Conservation (phyloP, 2,888 invertebrate species). For the Drepana falcataria region DNA sequence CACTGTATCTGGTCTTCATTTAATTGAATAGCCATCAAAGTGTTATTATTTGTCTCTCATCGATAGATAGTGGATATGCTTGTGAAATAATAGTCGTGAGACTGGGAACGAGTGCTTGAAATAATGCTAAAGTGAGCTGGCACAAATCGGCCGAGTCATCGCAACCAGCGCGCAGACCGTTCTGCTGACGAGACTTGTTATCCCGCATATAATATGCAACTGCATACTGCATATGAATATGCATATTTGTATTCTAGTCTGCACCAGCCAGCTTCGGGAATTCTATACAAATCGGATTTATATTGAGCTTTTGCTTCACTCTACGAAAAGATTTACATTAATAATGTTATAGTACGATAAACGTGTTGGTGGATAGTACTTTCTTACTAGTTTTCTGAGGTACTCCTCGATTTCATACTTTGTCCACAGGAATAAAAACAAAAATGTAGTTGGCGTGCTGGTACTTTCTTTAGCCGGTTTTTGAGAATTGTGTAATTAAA, state of each 20-base stretch:
- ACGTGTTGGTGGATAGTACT: too few species aligned
- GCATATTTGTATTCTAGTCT: conserved; percentile 60
- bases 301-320: conserved; percentile 17
- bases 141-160: conserved; percentile 39
- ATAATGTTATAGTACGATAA: background rate
- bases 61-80: too few species aligned
- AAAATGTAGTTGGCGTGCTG: too few species aligned
- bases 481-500: too few species aligned
- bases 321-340: background rate
- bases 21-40: too few species aligned
- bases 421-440: too few species aligned
- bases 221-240: conserved; percentile 63
- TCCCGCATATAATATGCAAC: conserved; percentile 55
- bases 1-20: too few species aligned
- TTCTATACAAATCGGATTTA: conserved; percentile 19
- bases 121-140: conserved; percentile 40
- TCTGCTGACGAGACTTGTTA: conserved; percentile 76
- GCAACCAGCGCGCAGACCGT: conserved; percentile 31
- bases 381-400: too few species aligned
- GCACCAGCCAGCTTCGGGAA: conserved; percentile 16
- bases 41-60: too few species aligned
- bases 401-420: too few species aligned
- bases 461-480: too few species aligned
- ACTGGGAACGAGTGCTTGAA: conserved; percentile 40
- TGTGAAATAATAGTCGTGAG: conserved; percentile 31